These are phyloP conservation scores for Pollachius pollachius DNA, from an alignment of 2,113 vertebrate genomes.

Conservation along the genomic window DNA sequence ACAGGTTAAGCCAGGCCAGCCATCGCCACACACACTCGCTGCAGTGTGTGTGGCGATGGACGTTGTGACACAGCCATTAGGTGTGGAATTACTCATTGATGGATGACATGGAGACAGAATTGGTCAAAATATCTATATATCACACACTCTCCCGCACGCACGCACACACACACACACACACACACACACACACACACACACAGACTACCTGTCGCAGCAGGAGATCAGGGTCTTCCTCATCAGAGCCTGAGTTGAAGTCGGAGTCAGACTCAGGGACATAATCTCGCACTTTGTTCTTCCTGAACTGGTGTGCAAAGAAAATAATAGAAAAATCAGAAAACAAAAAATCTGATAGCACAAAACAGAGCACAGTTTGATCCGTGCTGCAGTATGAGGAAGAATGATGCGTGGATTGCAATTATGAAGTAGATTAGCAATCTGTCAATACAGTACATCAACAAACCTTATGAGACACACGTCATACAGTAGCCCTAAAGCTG, in stretches of 20 bases:
- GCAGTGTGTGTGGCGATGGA: no score
- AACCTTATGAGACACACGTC: no score
- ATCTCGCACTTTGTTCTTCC: slow-evolving; percentile 62
- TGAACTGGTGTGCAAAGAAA: slow-evolving; percentile 35
- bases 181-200: background rate
- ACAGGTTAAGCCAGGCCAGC: no score
- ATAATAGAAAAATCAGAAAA: no score
- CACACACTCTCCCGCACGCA: background rate
- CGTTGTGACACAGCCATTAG: no score
- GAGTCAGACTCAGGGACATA: slow-evolving; percentile 49
- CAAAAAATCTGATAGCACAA: background rate
- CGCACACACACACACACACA: background rate
- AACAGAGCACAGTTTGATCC: background rate
- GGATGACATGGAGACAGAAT: no score
- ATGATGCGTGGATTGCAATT: background rate
- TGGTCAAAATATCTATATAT: no score
- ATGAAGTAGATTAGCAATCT: no score
- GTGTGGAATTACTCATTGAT: no score
- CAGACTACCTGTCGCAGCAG: slow-evolving; percentile 55
- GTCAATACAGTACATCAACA: no score
- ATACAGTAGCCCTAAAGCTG: background rate
- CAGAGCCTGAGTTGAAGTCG: slow-evolving; percentile 53
- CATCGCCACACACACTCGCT: no score
- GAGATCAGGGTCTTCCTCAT: slow-evolving; percentile 54
- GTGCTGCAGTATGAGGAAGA: background rate